These are phyloP conservation scores for Euplagia quadripunctaria DNA, from an alignment of 2,888 invertebrate species.

Conservation along the genomic window DNA sequence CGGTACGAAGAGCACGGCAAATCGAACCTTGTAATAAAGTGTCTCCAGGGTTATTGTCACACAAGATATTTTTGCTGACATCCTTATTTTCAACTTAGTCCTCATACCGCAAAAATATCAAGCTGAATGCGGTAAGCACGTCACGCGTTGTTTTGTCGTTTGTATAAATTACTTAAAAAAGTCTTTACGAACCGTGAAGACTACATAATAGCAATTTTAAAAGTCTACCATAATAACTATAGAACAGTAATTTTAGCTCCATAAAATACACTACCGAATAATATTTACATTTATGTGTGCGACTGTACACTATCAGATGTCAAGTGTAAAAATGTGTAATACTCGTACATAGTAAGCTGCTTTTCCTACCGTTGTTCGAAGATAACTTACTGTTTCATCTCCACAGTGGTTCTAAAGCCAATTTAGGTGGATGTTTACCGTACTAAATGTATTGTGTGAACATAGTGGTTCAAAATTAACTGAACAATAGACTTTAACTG, in stretches of 20 bases:
- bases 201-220: neutral
- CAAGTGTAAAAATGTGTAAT: neutral
- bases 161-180: neutral
- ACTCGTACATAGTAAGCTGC: conserved; percentile 2
- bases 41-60: neutral
- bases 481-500: conserved; percentile 26
- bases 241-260: neutral
- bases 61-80: neutral
- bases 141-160: neutral
- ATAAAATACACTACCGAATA: neutral
- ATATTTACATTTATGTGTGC: neutral
- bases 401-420: conserved; percentile 9
- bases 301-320: neutral
- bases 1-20: neutral
- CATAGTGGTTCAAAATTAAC: conserved; percentile 21
- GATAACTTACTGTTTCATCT: neutral
- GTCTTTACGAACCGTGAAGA: neutral
- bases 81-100: neutral
- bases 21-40: neutral
- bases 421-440: conserved; percentile 14
- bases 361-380: neutral
- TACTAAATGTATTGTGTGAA: conserved; percentile 24
- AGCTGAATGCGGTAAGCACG: neutral
- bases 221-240: neutral
- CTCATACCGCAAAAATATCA: neutral